A percentile compares a stretch with the other conserved stretches of the same genome.
Evolutionary conservation across 2,113 vertebrate genomes (phyloP).

Genomic region (Oncorhynchus keta): DNA sequence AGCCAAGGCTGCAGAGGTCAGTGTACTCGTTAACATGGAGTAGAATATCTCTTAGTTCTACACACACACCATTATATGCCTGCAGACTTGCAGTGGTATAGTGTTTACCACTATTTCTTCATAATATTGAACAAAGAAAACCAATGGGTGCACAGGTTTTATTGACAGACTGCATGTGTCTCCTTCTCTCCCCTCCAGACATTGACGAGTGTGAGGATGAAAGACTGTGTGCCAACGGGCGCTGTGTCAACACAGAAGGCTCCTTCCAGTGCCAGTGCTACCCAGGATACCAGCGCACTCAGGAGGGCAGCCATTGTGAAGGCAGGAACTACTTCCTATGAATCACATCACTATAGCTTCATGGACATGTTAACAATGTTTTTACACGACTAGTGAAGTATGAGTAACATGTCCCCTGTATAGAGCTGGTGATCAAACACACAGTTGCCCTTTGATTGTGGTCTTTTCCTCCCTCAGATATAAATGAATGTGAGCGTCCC

Average conservation of each 20-base stretch:
- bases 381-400: no score
- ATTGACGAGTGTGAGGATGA: slow-evolving; percentile 82
- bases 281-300: slow-evolving; percentile 79
- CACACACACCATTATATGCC: background rate
- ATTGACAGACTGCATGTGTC: background rate
- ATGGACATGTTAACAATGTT: no score
- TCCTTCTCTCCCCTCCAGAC: slow-evolving; percentile 63
- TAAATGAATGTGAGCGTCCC: slow-evolving; percentile 83
- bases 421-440: background rate
- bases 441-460: background rate
- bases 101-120: no score
- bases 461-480: slow-evolving; percentile 71
- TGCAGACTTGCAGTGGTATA: background rate
- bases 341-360: no score
- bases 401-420: no score
- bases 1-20: slow-evolving; percentile 80
- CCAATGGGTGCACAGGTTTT: background rate
- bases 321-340: background rate
- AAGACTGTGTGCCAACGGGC: slow-evolving; percentile 77
- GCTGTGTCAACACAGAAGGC: slow-evolving; percentile 83
- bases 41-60: background rate
- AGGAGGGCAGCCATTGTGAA: slow-evolving; percentile 53
- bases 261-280: slow-evolving; percentile 85
- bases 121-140: no score
- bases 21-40: background rate